phyloP scores from a whole-genome alignment of 2,113 vertebrate species.

The Sciurus niger region DNA sequence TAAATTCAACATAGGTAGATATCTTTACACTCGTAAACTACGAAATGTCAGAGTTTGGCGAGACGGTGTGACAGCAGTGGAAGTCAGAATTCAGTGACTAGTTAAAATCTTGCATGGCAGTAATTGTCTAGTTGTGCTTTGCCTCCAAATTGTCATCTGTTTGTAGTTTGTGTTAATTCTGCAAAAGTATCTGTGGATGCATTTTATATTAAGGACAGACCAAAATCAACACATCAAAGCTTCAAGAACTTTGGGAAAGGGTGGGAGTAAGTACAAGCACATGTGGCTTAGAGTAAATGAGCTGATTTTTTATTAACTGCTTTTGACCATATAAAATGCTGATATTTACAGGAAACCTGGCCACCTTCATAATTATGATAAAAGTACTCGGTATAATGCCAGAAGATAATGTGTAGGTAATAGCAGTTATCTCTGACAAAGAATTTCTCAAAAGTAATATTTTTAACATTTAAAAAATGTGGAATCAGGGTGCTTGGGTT shows the following conservation, averaged over 20 bases:
- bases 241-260: slow-evolving; percentile 44
- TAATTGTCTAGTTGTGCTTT: slow-evolving; percentile 69
- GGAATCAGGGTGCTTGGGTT: neutral
- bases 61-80: slow-evolving; percentile 67
- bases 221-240: slow-evolving; percentile 44
- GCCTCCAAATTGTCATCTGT: slow-evolving; percentile 81
- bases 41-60: slow-evolving; percentile 86
- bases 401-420: slow-evolving; percentile 60
- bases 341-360: slow-evolving; percentile 42
- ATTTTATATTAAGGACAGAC: slow-evolving; percentile 71
- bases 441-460: slow-evolving; percentile 81
- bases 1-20: slow-evolving; percentile 81
- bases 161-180: slow-evolving; percentile 80
- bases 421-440: slow-evolving; percentile 66
- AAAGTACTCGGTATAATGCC: slow-evolving; percentile 60
- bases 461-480: slow-evolving; percentile 53
- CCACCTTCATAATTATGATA: slow-evolving; percentile 67
- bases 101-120: too few species aligned
- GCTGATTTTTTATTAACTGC: slow-evolving; percentile 65
- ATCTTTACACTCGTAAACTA: slow-evolving; percentile 82
- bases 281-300: slow-evolving; percentile 56
- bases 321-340: slow-evolving; percentile 63
- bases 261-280: slow-evolving; percentile 50
- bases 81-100: slow-evolving; percentile 57
- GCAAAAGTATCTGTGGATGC: slow-evolving; percentile 68